Evolutionary conservation across 1,140 invertebrate genomes (phyloP), one percentile per base, ranked within the genome.

Genomic region (Drosophila punjabiensis): DNA sequence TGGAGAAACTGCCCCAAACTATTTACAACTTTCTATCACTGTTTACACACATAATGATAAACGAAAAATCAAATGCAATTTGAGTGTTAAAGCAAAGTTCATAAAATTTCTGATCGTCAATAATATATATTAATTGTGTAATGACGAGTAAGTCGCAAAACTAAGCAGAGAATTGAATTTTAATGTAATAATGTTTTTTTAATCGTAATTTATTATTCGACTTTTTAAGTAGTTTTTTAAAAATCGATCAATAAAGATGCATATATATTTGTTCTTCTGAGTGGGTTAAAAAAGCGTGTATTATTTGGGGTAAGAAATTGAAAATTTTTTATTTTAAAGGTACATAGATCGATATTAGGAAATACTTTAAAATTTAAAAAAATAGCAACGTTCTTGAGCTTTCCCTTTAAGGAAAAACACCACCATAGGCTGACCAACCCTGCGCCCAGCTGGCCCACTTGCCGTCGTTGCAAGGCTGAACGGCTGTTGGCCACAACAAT

Each of bases 261-360:
- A 88, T 85, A 89, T 76, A 81, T 84, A 91, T 91, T 90, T 91
- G 88, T 91, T 91, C 88, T 91, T 91, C 87, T 87, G 88, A 91
- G 88, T 91, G 87, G 87, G 87, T 91, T 91, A 91, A 91, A 63
- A 33, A 33, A 47, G 1, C 1, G 47, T 10, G 3, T 68, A 30
- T 62, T 56, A 37, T 1, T 14, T 45, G 43, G n/a, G 0, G 14
- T 6, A 13, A 1, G 37, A 6, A 39, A 24, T 24, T 24, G 3
- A 24, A 24, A 24, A 24, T 24, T 24, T 24, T 24, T 24, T 24
- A 24, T 2, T 24, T 24, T 24, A 24, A 24, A 24, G 3, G 24
- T n/a, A 24, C 13, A 24, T 24, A 13, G 13, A 47, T 24, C 2
- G 4, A 24, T 14, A 8, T 11, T 0, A 11, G 28, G 5, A 30